phyloP scores from a whole-genome alignment of 1,140 invertebrate genomes.

The Hydropsyche tenuis region DNA sequence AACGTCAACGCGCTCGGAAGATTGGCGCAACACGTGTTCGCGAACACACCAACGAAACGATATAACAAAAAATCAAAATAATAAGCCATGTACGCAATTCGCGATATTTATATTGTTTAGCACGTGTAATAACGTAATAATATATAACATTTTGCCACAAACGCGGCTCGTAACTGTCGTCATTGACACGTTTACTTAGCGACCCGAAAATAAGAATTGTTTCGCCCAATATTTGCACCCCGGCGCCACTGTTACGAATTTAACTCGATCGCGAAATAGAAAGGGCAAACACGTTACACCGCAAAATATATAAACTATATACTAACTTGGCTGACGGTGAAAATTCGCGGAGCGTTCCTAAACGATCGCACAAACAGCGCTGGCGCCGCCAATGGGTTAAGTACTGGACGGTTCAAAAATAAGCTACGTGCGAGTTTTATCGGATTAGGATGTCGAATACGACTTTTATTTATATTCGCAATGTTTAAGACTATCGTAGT shows the following conservation, averaged over 20 bases:
- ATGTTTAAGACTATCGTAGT: too few relatives aligned
- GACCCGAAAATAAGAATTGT: background rate
- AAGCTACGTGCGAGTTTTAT: background rate
- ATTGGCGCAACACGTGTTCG: too few relatives aligned
- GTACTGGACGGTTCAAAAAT: background rate
- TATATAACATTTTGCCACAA: too few relatives aligned
- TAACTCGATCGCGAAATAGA: background rate
- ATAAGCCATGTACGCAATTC: too few relatives aligned
- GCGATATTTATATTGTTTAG: too few relatives aligned
- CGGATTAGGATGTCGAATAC: background rate
- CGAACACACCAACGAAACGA: too few relatives aligned
- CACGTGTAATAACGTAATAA: too few relatives aligned
- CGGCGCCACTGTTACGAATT: conserved; percentile 18
- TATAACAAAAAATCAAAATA: too few relatives aligned
- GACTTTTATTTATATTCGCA: too few relatives aligned
- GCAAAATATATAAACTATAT: too few relatives aligned
- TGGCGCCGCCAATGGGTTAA: too few relatives aligned
- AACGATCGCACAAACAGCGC: background rate
- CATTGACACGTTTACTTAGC: conserved; percentile 11
- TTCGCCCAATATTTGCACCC: conserved; percentile 8
- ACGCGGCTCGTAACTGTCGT: background rate
- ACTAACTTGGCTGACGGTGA: background rate
- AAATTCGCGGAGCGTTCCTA: background rate
- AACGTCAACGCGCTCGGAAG: too few relatives aligned
- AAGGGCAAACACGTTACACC: background rate